These are phyloP conservation scores for Aphis craccivora DNA, from an alignment of 1,140 invertebrate genomes.

Conservation along the genomic window DNA sequence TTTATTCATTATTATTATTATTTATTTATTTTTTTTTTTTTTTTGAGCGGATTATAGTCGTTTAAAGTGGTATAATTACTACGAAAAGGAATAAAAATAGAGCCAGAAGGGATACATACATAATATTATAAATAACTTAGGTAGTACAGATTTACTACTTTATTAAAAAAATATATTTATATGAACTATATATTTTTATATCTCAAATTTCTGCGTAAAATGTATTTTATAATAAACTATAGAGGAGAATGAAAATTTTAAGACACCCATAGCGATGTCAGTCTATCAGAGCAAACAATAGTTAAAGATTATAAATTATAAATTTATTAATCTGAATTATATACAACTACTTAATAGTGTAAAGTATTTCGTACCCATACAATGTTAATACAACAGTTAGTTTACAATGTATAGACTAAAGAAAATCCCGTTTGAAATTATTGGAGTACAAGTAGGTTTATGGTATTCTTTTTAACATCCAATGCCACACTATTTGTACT, in stretches of 20 bases:
- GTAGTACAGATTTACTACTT: not conserved
- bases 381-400: not conserved
- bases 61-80: not conserved
- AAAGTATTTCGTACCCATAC: not conserved
- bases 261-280: not conserved
- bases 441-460: not conserved
- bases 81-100: not conserved
- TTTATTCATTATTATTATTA: not conserved
- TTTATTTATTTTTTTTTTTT: not conserved
- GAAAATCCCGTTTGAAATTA: constrained; percentile 16
- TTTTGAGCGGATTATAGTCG: not conserved
- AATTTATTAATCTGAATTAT: not conserved
- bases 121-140: not conserved
- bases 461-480: not conserved
- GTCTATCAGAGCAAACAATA: not conserved
- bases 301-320: not conserved
- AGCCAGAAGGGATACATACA: not conserved
- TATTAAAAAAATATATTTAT: not conserved
- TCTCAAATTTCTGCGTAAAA: not conserved
- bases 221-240: not conserved
- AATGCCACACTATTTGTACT: constrained; percentile 11
- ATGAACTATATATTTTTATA: not conserved
- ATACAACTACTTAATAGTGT: not conserved
- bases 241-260: not conserved
- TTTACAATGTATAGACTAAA: no score